Conservation (phyloP, 2,888 invertebrate species). For the Zaprionus obscuricornis region DNA sequence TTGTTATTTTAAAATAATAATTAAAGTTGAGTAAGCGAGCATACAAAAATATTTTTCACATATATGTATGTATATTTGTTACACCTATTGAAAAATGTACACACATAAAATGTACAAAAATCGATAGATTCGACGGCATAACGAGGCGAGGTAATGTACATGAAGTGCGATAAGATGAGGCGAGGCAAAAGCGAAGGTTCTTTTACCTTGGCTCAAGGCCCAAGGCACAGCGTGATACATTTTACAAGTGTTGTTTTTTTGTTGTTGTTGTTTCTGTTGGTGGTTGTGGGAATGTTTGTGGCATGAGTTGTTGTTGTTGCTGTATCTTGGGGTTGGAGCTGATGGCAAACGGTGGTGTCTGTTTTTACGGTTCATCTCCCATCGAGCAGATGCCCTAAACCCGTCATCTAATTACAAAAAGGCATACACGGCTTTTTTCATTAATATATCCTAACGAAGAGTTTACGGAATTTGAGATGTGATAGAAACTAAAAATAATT, state of each 20-base stretch:
- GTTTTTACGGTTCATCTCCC: conserved; percentile 65
- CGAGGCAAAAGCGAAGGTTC: conserved; percentile 35
- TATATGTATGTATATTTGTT: too few species aligned
- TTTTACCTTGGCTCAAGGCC: conserved; percentile 57
- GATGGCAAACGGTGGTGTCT: conserved; percentile 60
- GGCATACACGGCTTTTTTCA: conserved; percentile 32
- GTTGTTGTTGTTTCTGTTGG: conserved; percentile 8
- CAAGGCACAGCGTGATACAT: conserved; percentile 65
- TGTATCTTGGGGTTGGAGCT: conserved; percentile 23
- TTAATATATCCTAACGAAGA: conserved; percentile 2
- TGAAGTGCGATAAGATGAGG: background rate
- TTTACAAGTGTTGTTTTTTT: conserved; percentile 66
- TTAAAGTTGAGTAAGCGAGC: too few species aligned
- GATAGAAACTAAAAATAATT: background rate
- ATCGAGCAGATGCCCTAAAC: conserved; percentile 67
- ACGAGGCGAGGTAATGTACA: conserved; percentile 5
- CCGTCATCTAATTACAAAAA: conserved; percentile 71
- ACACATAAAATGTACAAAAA: conserved; percentile 52
- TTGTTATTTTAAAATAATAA: too few species aligned
- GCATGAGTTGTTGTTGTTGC: conserved; percentile 11
- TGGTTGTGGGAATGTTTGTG: conserved; percentile 16
- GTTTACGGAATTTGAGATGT: background rate
- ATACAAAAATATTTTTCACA: too few species aligned
- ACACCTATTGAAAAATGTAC: conserved; percentile 20
- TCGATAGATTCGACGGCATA: conserved; percentile 58